Percentiles rank a stretch among this genome's conserved stretches.
Conservation (phyloP, 23 tunicate species). For the Aplidium turbinatum region DNA sequence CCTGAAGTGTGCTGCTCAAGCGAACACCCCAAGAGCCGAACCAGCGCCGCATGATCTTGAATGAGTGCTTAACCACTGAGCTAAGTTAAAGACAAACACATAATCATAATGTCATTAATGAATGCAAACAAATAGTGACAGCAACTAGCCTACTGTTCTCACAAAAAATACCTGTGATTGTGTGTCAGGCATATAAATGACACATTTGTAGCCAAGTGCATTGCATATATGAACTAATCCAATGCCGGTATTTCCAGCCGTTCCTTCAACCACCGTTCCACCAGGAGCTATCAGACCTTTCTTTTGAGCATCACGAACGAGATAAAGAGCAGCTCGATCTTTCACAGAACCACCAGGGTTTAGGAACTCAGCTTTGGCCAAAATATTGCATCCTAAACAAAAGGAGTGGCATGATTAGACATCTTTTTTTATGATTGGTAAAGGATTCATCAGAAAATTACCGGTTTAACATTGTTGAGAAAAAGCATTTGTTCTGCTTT, state of each 20-base stretch:
- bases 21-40: no score
- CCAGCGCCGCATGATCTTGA: no score
- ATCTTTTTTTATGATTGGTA: no score
- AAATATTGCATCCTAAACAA: constrained; percentile 70
- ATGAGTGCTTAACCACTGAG: no score
- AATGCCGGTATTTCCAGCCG: constrained; percentile 97
- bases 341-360: constrained; percentile 98
- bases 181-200: constrained; percentile 93
- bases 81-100: no score
- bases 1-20: no score
- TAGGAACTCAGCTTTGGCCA: constrained; percentile 90
- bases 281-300: constrained; percentile 65
- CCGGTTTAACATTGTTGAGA: no score
- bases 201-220: constrained; percentile 91
- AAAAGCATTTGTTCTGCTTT: no score
- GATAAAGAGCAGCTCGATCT: constrained; percentile 88
- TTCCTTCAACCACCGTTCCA: constrained; percentile 95
- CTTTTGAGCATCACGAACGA: constrained; percentile 86
- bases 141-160: no score
- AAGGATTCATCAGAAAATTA: no score
- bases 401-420: not conserved
- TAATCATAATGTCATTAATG: no score
- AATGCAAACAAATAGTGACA: not conserved
- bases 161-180: constrained; percentile 64
- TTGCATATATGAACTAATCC: constrained; percentile 96